Evolutionary conservation across 2,888 invertebrate genomes (phyloP), one percentile per base, ranked within the genome.

Genomic region (Phyto melanocephala): DNA sequence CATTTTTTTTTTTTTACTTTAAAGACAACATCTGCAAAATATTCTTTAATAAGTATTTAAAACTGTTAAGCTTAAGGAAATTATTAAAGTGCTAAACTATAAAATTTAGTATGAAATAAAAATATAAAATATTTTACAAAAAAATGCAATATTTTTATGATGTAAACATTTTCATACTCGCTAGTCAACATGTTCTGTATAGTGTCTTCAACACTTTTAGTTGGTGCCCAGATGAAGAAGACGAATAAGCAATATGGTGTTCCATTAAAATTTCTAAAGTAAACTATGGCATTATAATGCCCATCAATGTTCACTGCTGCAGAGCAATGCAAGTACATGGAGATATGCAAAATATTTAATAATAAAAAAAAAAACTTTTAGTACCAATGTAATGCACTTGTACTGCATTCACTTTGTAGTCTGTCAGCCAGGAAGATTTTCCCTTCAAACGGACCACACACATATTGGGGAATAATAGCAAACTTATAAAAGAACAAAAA

Each of bases 371-470:
- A 28, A 28, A 28, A 28, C 3, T 28, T 15, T 2, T 4, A 28
- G 1, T 28, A 22, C n/a, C 6, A 28, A 28, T 28, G 28, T 28
- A 42, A 15, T 37, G 52, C 37, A 24, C 1, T 7, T 33, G 28
- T 24, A 42, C 28, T 62, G 58, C 42, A 40, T 52, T 28, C 47
- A 50, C 4, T 20, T n/a, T 22, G 37, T 13, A 42, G 42, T 10
- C 20, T 35, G 33, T 33, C 52, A 78, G 78, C 47, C 65, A 62
- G 78, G 67, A 72, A 79, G 65, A 72, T 72, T 65, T 72, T 24
- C 52, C 58, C 58, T 71, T 71, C 45, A 45, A 33, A 15, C 2
- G 22, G 78, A 78, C 79, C 79, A 79, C 79, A 79, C 79, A 79
- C 79, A 67, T 54, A 54, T 62, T 62, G 70, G 58, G 33, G 52